These are phyloP conservation scores for Oenanthe melanoleuca DNA, from an alignment of 2,113 vertebrate genomes.

Conservation along the genomic window DNA sequence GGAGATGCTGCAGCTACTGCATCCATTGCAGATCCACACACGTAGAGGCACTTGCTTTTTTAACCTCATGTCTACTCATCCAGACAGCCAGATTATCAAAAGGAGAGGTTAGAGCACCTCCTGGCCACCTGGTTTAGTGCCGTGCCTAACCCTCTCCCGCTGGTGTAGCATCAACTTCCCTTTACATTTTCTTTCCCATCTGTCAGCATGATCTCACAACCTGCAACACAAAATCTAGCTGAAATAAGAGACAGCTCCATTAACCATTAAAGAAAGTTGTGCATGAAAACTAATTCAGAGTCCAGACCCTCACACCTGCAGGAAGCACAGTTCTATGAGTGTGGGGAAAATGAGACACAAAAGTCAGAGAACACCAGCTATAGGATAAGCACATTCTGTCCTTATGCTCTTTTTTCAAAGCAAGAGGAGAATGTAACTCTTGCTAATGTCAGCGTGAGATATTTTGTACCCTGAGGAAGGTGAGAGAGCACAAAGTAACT, in stretches of 20 bases:
- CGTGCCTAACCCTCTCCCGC: neutral
- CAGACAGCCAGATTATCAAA: neutral
- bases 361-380: neutral
- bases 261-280: neutral
- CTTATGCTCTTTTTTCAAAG: neutral
- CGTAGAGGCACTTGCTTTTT: neutral
- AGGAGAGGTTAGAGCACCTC: neutral
- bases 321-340: neutral
- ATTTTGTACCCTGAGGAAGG: neutral
- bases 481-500: neutral
- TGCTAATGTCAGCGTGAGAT: neutral
- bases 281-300: neutral
- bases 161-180: neutral
- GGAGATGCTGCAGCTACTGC: neutral
- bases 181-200: neutral
- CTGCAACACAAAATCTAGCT: neutral
- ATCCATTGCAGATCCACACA: neutral
- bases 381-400: neutral
- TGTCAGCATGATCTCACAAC: neutral
- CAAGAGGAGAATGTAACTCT: neutral
- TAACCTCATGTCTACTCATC: neutral
- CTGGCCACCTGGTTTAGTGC: neutral
- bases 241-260: slow-evolving; percentile 9
- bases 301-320: neutral
- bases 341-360: neutral